Evolutionary conservation across 1,140 invertebrate genomes (phyloP), one percentile per base, ranked within the genome.

Genomic region (Drosophila dunni): DNA sequence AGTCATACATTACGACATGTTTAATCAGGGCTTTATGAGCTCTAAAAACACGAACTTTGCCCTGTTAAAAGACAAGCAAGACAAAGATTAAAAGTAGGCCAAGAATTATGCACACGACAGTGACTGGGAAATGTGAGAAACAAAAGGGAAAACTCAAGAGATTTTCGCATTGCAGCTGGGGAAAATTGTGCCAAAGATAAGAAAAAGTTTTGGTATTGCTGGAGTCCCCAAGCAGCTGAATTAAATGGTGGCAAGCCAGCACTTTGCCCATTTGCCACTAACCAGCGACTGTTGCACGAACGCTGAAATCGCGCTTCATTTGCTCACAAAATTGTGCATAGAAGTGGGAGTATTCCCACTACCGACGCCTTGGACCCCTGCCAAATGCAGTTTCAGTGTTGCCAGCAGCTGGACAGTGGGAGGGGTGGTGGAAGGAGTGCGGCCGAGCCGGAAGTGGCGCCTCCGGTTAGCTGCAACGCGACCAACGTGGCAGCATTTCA

Each of bases 351-450:
- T 11, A 48, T 51, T 64, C 46, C 46, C 33, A 36, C 45, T 34
- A 17, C 56, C 57, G 56, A 3, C 63, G 24, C 24, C n/a, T 11
- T 64, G 44, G 34, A 20, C 50, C 61, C 61, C 64, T 60, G 17
- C 36, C 60, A 88, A 86, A 86, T 86, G 79, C 83, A 86, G 46
- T 86, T 86, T 70, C 68, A 71, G 61, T 89, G 84, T 86, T 58
- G 51, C 65, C 33, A 45, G 13, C 42, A 63, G 70, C 40, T 54
- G 54, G 44, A 61, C 48, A 62, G 48, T 24, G 33, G 33, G 1
- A 44, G 46, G 9, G 9, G 38, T 5, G 36, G 11, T 38, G 36
- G 1, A 20, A 2, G 17, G 17, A 1, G 17, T 20, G 17, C 1
- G 17, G 17, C 17, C 2, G 17, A 20, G 33, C 33, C 82, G 75